Evolutionary conservation across 2,113 vertebrate species (phyloP).

Genomic region (Lophius piscatorius): DNA sequence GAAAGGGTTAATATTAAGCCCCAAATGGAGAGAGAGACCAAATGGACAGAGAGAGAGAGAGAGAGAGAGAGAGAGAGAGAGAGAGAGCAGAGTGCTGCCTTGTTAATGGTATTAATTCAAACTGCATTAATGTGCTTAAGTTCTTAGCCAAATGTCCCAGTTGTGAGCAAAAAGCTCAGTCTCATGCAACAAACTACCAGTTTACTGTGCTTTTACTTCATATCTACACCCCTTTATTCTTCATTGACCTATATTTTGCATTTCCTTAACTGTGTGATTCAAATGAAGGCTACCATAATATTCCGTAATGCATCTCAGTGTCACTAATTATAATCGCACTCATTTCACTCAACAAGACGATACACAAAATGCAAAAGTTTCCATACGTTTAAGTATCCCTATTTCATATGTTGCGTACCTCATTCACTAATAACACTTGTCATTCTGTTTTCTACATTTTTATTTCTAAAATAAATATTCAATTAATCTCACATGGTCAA

Average conservation of each 20-base stretch:
- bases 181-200: slow-evolving; percentile 16
- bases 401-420: too few species aligned
- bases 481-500: too few species aligned
- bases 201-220: slow-evolving; percentile 8
- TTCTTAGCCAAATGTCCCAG: slow-evolving; percentile 62
- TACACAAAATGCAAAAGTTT: too few species aligned
- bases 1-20: slow-evolving; percentile 32
- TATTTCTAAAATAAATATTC: too few species aligned
- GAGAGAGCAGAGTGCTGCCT: slow-evolving; percentile 26
- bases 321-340: background rate
- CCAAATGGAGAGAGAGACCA: slow-evolving; percentile 2
- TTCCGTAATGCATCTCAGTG: background rate
- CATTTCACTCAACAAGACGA: slow-evolving; percentile 1
- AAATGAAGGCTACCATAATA: too few species aligned
- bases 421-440: too few species aligned
- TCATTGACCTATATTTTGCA: slow-evolving; percentile 34
- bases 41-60: background rate
- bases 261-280: slow-evolving; percentile 10
- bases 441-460: too few species aligned
- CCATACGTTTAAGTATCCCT: too few species aligned
- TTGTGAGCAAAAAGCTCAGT: slow-evolving; percentile 46
- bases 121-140: slow-evolving; percentile 72
- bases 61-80: slow-evolving; percentile 15
- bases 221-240: slow-evolving; percentile 8
- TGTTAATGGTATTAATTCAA: slow-evolving; percentile 67